Base-by-base conservation (phyloP, 2,888 invertebrate genomes). In the Hirtodrosophila trivittata region DNA sequence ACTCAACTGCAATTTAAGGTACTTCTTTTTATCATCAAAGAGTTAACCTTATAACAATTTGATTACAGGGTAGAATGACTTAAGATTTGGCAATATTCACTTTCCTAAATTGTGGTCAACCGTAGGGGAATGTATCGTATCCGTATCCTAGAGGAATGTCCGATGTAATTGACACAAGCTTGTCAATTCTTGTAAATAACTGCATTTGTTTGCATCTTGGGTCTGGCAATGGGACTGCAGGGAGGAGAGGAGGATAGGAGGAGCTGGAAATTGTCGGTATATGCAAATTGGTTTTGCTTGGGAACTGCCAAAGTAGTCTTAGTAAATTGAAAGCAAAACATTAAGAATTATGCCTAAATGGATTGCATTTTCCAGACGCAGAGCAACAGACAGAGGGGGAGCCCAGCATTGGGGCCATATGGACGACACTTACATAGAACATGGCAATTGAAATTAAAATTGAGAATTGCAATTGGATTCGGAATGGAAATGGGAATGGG, bases 301-400 rank as follows among this genome's bases (percentile, higher is more conserved):
- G 51, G 21, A 39, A 46, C 45, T 32, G 57, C 42, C 51, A 64
- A 76, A 87, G 83, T 85, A 85, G 83, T 87, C 72, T 68, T 78
- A 60, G 86, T 57, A 82, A 82, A 87, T 82, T 82, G 86, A 67
- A 85, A 85, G 86, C 80, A 82, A 82, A 82, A 87, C 87, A 82
- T 82, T 82, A 87, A 87, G 86, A 82, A 87, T 83, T 87, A 87
- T 87, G 69, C 73, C 63, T 63, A 70, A 73, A 76, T 82, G 82
- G 59, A 57, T 63, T 66, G 71, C 49, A 25, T 57, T 16, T 60
- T 52, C 16, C 43, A 14, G 47, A 18, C 30, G 7, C 43, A 42
- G 2, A 21, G 32, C 43, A 37, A 25, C 5, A 7, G 9, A 13
- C 37, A 14, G 12, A 7, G 8, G n/a, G n/a, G n/a, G n/a, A n/a